Evolutionary conservation across 2,113 vertebrate species (phyloP).

Genomic region (Tachuris rubrigastra): DNA sequence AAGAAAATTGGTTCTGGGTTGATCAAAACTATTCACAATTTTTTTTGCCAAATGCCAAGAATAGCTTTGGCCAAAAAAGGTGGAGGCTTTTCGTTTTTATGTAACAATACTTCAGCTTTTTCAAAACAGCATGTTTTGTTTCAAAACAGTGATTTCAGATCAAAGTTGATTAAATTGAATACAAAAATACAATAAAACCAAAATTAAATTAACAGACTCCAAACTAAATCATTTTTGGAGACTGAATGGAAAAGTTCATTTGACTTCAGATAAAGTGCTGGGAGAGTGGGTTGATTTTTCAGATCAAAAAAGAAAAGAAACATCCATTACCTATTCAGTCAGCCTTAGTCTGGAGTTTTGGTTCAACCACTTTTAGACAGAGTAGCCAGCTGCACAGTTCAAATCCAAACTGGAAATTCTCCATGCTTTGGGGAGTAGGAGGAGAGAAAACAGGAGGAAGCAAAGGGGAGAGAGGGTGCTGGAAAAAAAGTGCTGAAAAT

Average conservation of each 20-base stretch:
- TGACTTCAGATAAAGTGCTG: conserved; percentile 35
- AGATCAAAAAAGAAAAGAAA: conserved; percentile 37
- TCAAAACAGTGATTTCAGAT: conserved; percentile 51
- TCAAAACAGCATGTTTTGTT: conserved; percentile 54
- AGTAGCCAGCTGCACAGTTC: background rate
- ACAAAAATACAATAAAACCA: conserved; percentile 29
- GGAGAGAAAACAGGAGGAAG: background rate
- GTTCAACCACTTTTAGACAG: background rate
- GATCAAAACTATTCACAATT: background rate
- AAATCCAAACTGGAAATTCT: conserved; percentile 35
- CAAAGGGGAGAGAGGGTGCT: background rate
- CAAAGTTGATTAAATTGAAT: conserved; percentile 32
- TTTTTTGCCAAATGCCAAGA: background rate
- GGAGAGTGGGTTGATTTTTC: background rate
- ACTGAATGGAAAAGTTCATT: conserved; percentile 16
- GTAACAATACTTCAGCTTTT: conserved; percentile 17
- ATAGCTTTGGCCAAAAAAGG: background rate
- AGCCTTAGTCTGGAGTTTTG: background rate
- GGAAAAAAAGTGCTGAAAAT: background rate
- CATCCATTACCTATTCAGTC: background rate
- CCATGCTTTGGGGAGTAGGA: background rate
- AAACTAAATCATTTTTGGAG: conserved; percentile 20
- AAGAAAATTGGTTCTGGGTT: background rate
- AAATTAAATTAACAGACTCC: conserved; percentile 15
- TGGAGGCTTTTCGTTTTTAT: conserved; percentile 13